Percentiles rank a stretch among this genome's conserved stretches.
Evolutionary conservation across 2,888 invertebrate genomes (phyloP).

Genomic region (Cryptocephalus primarius): DNA sequence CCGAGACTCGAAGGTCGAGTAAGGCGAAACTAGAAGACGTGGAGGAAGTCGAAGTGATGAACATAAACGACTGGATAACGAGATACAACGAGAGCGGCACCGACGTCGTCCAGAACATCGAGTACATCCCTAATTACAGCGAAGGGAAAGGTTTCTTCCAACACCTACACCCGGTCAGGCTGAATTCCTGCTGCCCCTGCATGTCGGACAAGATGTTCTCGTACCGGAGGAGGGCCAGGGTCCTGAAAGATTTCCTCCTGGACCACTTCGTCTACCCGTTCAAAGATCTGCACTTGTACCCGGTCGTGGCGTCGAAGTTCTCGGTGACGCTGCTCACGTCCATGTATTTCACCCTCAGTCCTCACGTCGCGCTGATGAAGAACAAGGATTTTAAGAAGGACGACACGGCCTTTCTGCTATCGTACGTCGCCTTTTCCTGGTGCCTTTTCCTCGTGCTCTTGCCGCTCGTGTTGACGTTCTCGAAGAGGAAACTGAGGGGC

Average conservation of each 20-base stretch:
- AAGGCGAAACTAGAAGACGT: conserved; percentile 7
- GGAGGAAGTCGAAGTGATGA: conserved; percentile 11
- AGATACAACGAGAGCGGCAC: conserved; percentile 7
- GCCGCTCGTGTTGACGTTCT: conserved; percentile 17
- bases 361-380: conserved; percentile 15
- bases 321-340: conserved; percentile 10
- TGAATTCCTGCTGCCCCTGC: conserved; percentile 11
- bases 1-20: conserved; percentile 17
- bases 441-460: conserved; percentile 18
- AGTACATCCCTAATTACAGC: conserved; percentile 15
- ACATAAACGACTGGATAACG: conserved; percentile 8
- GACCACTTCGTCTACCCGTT: conserved; percentile 17
- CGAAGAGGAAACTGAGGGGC: conserved; percentile 11
- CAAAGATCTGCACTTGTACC: conserved; percentile 19
- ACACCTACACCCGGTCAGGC: conserved; percentile 13
- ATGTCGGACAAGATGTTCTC: conserved; percentile 16
- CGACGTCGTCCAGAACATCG: conserved; percentile 15
- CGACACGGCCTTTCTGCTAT: conserved; percentile 19
- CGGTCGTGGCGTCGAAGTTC: conserved; percentile 14
- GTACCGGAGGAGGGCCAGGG: conserved; percentile 15
- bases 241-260: conserved; percentile 12
- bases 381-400: conserved; percentile 10
- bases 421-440: conserved; percentile 23
- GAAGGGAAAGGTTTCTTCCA: conserved; percentile 10
- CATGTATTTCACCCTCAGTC: conserved; percentile 15